Evolutionary conservation across 1,140 invertebrate genomes (phyloP), one percentile per base, ranked within the genome.

Genomic region (Penaeus japonicus): DNA sequence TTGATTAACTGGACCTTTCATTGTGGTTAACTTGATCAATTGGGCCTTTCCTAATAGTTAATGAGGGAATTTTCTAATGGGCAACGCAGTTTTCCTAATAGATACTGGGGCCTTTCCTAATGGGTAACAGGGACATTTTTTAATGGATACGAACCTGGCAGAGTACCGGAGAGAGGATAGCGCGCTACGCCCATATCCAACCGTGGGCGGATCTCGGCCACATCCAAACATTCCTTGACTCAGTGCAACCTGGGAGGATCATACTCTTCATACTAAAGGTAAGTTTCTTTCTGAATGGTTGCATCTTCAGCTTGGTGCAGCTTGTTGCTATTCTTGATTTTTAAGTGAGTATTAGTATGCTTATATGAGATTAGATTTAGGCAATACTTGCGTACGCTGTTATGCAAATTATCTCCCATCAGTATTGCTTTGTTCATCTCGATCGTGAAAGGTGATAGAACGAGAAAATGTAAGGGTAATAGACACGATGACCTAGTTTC

Each of bases 231-330:
- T 65, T 81, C 20, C 77, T 87, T 2, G 24, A 62, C 85, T 47
- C 57, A 0, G 22, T 87, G 4, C 77, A 87, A 15, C 75, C 77
- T 1, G 85, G 85, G 30, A 59, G 85, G 70, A 39, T 81, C 12
- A 18, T 87, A 1, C 53, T 87, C n/a, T 70, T 62, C 35, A 3
- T 87, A 57, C 55, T 87, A 7, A 87, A 78, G 57, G 85, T 87
- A n/a, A 78, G 73, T 75, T 86, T n/a, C n/a, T 17, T 55, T 24
- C 22, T n/a, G n/a, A n/a, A n/a, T n/a, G n/a, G n/a, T n/a, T n/a
- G n/a, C n/a, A n/a, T n/a, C n/a, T n/a, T n/a, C n/a, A n/a, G n/a
- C n/a, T n/a, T n/a, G n/a, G n/a, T n/a, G 17, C 27, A 62, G 17
- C 12, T 15, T 7, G 55, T 7, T 39, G 7, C 10, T 59, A 35